Evolutionary conservation across 2,888 invertebrate species (phyloP), one percentile per base, ranked within the genome.

Genomic region (Amphipyra tragopoginis): DNA sequence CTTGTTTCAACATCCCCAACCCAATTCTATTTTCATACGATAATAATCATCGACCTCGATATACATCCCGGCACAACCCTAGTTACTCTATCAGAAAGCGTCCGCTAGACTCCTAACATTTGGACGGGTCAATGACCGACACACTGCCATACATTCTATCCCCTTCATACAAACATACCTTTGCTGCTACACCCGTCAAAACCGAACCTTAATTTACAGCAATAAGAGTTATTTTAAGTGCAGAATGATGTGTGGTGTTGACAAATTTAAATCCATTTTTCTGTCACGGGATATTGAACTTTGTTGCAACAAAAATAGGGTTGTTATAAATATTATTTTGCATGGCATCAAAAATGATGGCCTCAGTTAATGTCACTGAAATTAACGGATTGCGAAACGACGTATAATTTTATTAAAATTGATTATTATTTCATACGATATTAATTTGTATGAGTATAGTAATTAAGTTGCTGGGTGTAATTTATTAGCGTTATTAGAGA

Each of bases 131-230:
- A 90, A 83, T 72, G 90, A 75, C 89, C 93, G 92, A 73, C 93
- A 93, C 87, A 94, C 88, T 94, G 93, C 90, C 94, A 87, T 82
- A 93, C 83, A 91, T 93, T 86, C 75, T 78, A 80, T 77, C 82
- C 79, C 80, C 73, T 75, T 62, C 48, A 71, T 64, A 76, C 80
- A 76, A 77, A 56, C 49, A 59, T 58, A 60, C 10, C 9, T 5
- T 48, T 29, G 11, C 38, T 44, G n/a, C 33, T 26, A 1, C 7
- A n/a, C 40, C 57, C 72, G 38, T 15, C 66, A 29, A 82, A 71
- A 74, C 45, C 52, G 36, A 52, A 81, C 81, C 62, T 72, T 85
- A 79, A 15, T 0, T 0, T 0, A 0, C 5, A 8, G 2, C 0
- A 9, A 59, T 75, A 80, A 70, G 54, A 48, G 6, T 43, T 6